Evolutionary conservation across 23 tunicate genomes (phyloP), one percentile per base, ranked within the genome.

Genomic region (Phallusia fumigata): DNA sequence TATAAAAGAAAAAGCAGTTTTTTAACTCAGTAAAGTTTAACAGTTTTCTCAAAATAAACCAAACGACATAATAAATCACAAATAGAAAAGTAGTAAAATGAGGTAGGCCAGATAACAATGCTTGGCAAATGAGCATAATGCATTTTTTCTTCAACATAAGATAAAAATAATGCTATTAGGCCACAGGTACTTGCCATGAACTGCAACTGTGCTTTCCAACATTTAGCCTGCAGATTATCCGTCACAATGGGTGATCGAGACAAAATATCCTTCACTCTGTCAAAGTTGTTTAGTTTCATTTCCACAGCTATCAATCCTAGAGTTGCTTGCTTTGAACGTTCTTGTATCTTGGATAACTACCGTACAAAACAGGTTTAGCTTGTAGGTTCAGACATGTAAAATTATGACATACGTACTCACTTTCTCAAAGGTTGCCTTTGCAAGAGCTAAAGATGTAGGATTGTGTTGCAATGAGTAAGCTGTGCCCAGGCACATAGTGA

Each of bases 361-460:
- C n/a, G n/a, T n/a, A n/a, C n/a, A n/a, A n/a, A n/a, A n/a, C n/a
- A n/a, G n/a, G n/a, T n/a, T n/a, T n/a, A n/a, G n/a, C n/a, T n/a
- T n/a, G n/a, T n/a, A n/a, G n/a, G n/a, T n/a, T n/a, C n/a, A n/a
- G n/a, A n/a, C n/a, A n/a, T n/a, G n/a, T n/a, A n/a, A n/a, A n/a
- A n/a, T 40, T 40, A 40, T 10, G 10, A 40, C 47, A 40, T 3
- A 40, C 5, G 47, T 10, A 40, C 47, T 65, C 69, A 86, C 96
- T 76, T 91, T 85, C 33, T 91, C 87, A 75, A 73, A 91, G 32
- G 96, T 91, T 79, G 78, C 87, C 30, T 81, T 79, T 31, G 91
- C 83, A 40, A 75, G 65, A 19, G 64, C 52, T 22, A 86, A 3
- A 47, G 75, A 45, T 31, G 78, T 78, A 24, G 45, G 53, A 64